These are phyloP conservation scores for Coenonympha glycerion DNA, from an alignment of 2,888 invertebrate genomes.

Conservation along the genomic window DNA sequence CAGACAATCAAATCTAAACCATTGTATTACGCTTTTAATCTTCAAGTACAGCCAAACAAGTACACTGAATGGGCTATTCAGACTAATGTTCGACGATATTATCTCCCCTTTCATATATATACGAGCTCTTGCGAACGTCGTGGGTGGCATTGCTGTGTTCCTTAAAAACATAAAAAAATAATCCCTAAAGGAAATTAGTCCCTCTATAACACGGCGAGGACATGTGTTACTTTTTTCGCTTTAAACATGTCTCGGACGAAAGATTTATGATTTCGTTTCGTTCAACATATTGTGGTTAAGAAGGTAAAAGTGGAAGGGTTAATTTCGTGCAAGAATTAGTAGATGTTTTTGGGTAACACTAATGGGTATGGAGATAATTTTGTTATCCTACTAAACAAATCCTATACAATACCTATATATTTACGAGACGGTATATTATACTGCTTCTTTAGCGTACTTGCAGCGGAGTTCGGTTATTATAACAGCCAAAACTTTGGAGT, in stretches of 20 bases:
- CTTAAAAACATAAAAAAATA: constrained; percentile 51
- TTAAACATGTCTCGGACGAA: constrained; percentile 57
- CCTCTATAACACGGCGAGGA: constrained; percentile 69
- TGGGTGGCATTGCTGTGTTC: constrained; percentile 67
- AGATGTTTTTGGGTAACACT: too few relatives aligned
- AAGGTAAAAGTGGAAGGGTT: constrained; percentile 47
- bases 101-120: constrained; percentile 23
- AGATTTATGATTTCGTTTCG: constrained; percentile 68
- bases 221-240: constrained; percentile 76
- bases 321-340: constrained; percentile 9
- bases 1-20: constrained; percentile 7
- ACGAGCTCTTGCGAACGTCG: constrained; percentile 48
- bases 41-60: constrained; percentile 17
- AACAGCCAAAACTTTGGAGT: too few relatives aligned
- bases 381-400: too few relatives aligned
- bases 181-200: constrained; percentile 71
- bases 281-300: constrained; percentile 59
- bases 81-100: constrained; percentile 27
- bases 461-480: too few relatives aligned
- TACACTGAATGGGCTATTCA: constrained; percentile 30
- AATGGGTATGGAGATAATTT: too few relatives aligned
- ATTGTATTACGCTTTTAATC: constrained; percentile 13
- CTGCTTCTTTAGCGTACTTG: too few relatives aligned
- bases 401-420: too few relatives aligned
- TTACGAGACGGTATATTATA: too few relatives aligned